A percentile compares a stretch with the other conserved stretches of the same genome.
These are phyloP conservation scores for Octomys mimax DNA, from an alignment of 2,797 vertebrate genomes.

Conservation along the genomic window DNA sequence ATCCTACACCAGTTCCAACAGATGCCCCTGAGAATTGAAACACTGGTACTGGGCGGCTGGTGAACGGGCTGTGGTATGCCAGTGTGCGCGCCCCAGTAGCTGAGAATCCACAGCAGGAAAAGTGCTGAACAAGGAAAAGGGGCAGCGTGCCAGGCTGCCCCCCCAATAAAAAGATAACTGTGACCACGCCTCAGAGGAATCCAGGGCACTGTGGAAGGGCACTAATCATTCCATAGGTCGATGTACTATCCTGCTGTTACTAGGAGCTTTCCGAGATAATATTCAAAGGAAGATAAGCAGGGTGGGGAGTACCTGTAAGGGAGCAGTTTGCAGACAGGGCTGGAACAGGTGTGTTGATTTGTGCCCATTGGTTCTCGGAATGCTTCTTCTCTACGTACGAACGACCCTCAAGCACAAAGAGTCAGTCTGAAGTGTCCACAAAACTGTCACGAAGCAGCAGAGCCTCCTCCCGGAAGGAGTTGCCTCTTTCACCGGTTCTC, in stretches of 20 bases:
- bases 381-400: not conserved
- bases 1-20: rapidly evolving
- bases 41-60: not conserved
- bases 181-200: not conserved
- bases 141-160: not conserved
- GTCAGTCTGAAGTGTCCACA: not conserved
- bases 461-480: not conserved
- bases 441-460: not conserved
- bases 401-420: not conserved
- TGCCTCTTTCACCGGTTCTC: not conserved
- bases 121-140: not conserved
- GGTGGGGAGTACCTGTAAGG: not conserved
- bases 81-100: not conserved
- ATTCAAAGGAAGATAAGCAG: not conserved
- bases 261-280: not conserved
- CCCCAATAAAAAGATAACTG: not conserved
- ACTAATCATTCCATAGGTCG: not conserved
- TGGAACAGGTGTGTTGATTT: not conserved
- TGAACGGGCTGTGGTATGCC: not conserved
- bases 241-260: not conserved
- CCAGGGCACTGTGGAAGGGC: rapidly evolving
- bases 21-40: not conserved
- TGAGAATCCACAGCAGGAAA: not conserved
- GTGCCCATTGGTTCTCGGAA: not conserved
- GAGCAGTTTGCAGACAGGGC: not conserved